A percentile compares a stretch with the other conserved stretches of the same genome.
phyloP scores from a whole-genome alignment of 2,888 invertebrate species.

The Aspidiotus destructor region DNA sequence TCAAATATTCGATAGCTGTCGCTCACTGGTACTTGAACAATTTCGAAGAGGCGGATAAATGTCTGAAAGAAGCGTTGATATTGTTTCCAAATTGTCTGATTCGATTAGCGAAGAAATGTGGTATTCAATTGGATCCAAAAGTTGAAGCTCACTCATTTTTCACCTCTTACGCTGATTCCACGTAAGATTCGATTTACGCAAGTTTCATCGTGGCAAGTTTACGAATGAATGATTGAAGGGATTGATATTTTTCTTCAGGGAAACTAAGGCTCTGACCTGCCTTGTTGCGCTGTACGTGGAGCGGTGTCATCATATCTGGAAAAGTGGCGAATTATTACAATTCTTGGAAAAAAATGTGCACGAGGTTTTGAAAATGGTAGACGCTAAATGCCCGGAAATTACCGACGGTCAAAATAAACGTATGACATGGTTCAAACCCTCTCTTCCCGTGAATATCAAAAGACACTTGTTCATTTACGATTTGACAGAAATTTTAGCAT shows the following conservation, averaged over 20 bases:
- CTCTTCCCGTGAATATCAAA: slow-evolving; percentile 56
- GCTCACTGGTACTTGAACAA: slow-evolving; percentile 55
- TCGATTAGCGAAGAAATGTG: slow-evolving; percentile 64
- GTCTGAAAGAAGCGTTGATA: slow-evolving; percentile 64
- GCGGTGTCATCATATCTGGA: slow-evolving; percentile 68
- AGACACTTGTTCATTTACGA: slow-evolving; percentile 64
- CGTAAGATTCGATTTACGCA: slow-evolving; percentile 40
- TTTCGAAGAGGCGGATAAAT: slow-evolving; percentile 47
- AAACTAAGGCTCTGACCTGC: slow-evolving; percentile 53
- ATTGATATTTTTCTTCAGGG: slow-evolving; percentile 34
- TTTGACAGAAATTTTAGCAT: slow-evolving; percentile 54
- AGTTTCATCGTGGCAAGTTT: background rate
- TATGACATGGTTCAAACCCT: slow-evolving; percentile 51
- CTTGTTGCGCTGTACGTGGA: slow-evolving; percentile 63
- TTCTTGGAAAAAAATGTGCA: slow-evolving; percentile 70
- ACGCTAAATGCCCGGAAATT: slow-evolving; percentile 51
- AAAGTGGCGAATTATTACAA: slow-evolving; percentile 57
- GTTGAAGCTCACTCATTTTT: slow-evolving; percentile 51
- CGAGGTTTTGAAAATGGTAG: slow-evolving; percentile 53
- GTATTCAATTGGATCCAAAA: slow-evolving; percentile 57
- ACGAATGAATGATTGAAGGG: background rate
- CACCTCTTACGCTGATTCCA: slow-evolving; percentile 41
- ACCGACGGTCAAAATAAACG: slow-evolving; percentile 42
- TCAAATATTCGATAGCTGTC: slow-evolving; percentile 70
- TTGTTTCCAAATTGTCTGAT: slow-evolving; percentile 71